phyloP scores from a whole-genome alignment of 2,888 invertebrate genomes.

The Drosophila austrosaltans region DNA sequence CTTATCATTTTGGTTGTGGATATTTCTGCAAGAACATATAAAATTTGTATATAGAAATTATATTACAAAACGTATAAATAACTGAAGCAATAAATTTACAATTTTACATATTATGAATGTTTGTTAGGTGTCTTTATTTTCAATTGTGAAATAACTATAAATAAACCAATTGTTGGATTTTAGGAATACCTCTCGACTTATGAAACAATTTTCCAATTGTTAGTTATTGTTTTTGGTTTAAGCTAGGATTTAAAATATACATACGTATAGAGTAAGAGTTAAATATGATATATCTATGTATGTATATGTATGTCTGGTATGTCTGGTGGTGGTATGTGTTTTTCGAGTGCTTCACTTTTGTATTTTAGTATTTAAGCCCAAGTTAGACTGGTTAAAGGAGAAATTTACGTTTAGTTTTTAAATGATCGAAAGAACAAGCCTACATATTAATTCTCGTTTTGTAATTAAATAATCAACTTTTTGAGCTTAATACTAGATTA shows the following conservation, averaged over 20 bases:
- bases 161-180: background rate
- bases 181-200: background rate
- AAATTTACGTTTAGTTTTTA: background rate
- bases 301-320: conserved; percentile 1
- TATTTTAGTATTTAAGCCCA: background rate
- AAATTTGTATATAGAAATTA: background rate
- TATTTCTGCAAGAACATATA: background rate
- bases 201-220: background rate
- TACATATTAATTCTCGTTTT: background rate
- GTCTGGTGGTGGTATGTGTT: background rate
- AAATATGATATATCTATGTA: background rate
- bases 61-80: background rate
- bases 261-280: background rate
- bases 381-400: background rate
- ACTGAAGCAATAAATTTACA: background rate
- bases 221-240: conserved; percentile 6
- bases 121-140: background rate
- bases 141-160: background rate
- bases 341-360: background rate
- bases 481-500: background rate
- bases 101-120: conserved; percentile 1
- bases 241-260: conserved; percentile 1
- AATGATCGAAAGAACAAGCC: background rate
- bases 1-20: too few relatives aligned
- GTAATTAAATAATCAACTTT: background rate